Conservation (phyloP, 2,113 vertebrate species). For the Oostethus manadensis region DNA sequence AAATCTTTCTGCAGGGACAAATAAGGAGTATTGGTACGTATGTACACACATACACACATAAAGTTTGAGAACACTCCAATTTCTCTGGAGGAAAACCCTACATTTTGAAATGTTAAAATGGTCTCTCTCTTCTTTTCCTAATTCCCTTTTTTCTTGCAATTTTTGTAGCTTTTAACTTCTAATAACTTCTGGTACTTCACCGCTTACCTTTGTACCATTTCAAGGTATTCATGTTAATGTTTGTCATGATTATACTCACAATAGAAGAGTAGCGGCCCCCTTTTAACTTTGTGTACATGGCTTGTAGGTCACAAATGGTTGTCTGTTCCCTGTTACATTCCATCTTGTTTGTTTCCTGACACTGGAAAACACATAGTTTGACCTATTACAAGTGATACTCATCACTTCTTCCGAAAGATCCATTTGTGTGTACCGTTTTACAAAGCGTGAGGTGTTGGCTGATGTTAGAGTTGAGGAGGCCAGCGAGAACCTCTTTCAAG, state of each 20-base stretch:
- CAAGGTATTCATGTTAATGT: too few species aligned
- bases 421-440: slow-evolving; percentile 58
- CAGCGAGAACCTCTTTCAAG: slow-evolving; percentile 73
- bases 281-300: slow-evolving; percentile 72
- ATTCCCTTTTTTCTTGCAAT: too few species aligned
- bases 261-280: slow-evolving; percentile 72
- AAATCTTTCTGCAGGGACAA: slow-evolving; percentile 64
- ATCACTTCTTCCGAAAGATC: fast-evolving
- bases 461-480: slow-evolving; percentile 62
- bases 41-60: background rate
- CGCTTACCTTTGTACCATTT: too few species aligned
- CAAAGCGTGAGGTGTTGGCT: slow-evolving; percentile 70
- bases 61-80: too few species aligned
- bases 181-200: too few species aligned
- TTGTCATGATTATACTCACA: slow-evolving; percentile 62
- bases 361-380: slow-evolving; percentile 49
- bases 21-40: background rate
- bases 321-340: slow-evolving; percentile 33
- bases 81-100: too few species aligned
- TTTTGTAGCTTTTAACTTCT: too few species aligned
- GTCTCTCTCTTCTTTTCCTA: too few species aligned
- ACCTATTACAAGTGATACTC: background rate
- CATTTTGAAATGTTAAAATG: too few species aligned
- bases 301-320: slow-evolving; percentile 74
- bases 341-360: slow-evolving; percentile 42